Evolutionary conservation across 1,140 invertebrate genomes (phyloP), one percentile per base, ranked within the genome.

Genomic region (Eriocheir sinensis): DNA sequence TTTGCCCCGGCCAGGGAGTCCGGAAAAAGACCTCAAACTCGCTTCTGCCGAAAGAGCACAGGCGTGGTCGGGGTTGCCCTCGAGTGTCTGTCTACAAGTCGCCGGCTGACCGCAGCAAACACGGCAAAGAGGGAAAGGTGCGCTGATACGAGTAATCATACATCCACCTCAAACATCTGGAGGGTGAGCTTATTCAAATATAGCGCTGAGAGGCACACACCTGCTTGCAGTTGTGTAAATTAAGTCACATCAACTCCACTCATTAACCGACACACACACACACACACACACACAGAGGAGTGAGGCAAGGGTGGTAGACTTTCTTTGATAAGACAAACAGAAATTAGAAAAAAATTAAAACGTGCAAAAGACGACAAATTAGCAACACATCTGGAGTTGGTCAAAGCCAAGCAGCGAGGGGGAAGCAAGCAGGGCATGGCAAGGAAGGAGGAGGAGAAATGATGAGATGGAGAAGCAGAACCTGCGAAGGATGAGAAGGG

Each of bases 341-440:
- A 48, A n/a, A 48, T n/a, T 0, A 21, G 8, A 72, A 72, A 72
- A 72, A 72, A n/a, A 72, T 12, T 21, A 1, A 12, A 72, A 72
- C n/a, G 6, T 72, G 60, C 9, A 72, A 72, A 72, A 72, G 60
- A 72, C 2, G 60, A 72, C 60, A 72, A 72, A 72, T 72, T 72
- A 72, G 60, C 27, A n/a, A 72, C 60, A 72, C 60, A 72, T 72
- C 60, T 72, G 60, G 60, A 72, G 21, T 4, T 72, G 21, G 60
- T 86, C 36, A 86, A 86, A 86, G 88, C 30, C 8, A 48, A 40
- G 88, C 9, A 44, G 88, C 30, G 30, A 89, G 88, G 40, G n/a
- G 30, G 32, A 17, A 81, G 34, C 6, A 36, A 27, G 80, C 4
- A 27, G 85, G 34, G 21, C 12, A 38, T 15, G 40, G 17, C 15